Base-by-base conservation (phyloP, 2,888 invertebrate species). In the Lycaena phlaeas region DNA sequence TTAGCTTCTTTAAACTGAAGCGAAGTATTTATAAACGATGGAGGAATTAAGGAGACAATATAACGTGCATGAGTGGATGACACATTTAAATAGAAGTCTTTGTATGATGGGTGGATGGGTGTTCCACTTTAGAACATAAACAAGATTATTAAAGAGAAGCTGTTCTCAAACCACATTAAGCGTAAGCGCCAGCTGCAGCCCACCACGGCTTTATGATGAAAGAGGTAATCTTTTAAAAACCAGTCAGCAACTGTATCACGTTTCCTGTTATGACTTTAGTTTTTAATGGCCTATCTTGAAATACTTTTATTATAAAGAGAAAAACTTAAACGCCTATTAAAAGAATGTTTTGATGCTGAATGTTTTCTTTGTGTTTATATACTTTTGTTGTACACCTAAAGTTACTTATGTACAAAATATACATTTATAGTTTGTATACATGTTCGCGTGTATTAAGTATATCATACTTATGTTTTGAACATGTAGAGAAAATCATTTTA, bases 201-300 rank as follows among this genome's bases (percentile, higher is more conserved):
- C 53, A 68, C 78, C 75, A 70, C 75, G 68, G 59, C 56, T 70
- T 77, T 77, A 74, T 75, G 77, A 79, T 76, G 76, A 77, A 79
- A 78, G 77, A 69, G 67, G 64, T 68, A 59, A 63, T 72, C 62
- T 64, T 66, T 68, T 59, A 59, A 57, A 60, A 57, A 61, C 63
- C 59, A 62, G 59, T 62, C 64, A 56, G 64, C 69, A 72, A 68
- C 71, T 65, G 67, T 79, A 82, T 84, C 81, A 74, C 60, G 60
- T 84, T 82, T 78, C 82, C 79, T 79, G 81, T 84, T 84, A 82
- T 84, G 75, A 78, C 77, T 81, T 72, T 59, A 78, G 67, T 74
- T 78, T 79, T 82, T 78, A 75, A 79, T 74, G 63, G 55, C 60
- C 69, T 79, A 79, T 79, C 73, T 79, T 71, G 57, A 65, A 48